Evolutionary conservation across 2,888 invertebrate species (phyloP).

Genomic region (Drosophila paramelanica): DNA sequence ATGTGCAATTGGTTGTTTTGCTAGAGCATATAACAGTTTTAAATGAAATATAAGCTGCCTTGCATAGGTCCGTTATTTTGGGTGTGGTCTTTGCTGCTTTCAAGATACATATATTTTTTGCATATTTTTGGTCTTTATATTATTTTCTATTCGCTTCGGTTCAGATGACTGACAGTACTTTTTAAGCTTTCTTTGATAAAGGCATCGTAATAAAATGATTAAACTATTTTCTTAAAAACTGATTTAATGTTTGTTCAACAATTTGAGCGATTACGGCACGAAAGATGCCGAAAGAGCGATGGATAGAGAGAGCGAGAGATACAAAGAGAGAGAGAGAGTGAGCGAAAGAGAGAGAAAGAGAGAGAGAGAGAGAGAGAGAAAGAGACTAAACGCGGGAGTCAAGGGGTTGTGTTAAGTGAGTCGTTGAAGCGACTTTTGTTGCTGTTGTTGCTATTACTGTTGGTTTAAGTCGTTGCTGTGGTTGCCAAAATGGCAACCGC

Average conservation of each 20-base stretch:
- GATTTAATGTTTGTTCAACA: conserved; percentile 62
- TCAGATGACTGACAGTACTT: conserved; percentile 8
- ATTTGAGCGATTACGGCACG: conserved; percentile 56
- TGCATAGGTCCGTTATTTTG: conserved; percentile 1
- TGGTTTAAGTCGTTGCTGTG: conserved; percentile 38
- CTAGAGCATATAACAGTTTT: background rate
- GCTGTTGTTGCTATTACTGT: conserved; percentile 29
- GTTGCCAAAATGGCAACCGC: conserved; percentile 58
- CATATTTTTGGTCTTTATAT: background rate
- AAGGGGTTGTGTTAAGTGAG: conserved; percentile 12
- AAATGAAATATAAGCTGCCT: background rate
- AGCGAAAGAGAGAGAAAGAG: background rate
- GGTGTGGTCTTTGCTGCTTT: conserved; percentile 8
- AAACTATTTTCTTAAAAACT: conserved; percentile 34
- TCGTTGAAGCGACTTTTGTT: conserved; percentile 25
- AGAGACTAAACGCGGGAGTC: background rate
- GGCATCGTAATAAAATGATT: conserved; percentile 37
- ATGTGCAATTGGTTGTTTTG: too few species aligned
- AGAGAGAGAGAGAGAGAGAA: background rate
- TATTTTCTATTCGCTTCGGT: background rate
- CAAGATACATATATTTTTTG: conserved; percentile 11
- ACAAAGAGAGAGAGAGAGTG: too few species aligned
- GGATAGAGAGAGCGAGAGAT: too few species aligned
- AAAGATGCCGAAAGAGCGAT: background rate
- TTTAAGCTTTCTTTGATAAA: conserved; percentile 9